A percentile compares a stretch with the other conserved stretches of the same genome.
These are phyloP conservation scores for Myiopsitta monachus DNA, from an alignment of 2,113 vertebrate species.

Conservation along the genomic window DNA sequence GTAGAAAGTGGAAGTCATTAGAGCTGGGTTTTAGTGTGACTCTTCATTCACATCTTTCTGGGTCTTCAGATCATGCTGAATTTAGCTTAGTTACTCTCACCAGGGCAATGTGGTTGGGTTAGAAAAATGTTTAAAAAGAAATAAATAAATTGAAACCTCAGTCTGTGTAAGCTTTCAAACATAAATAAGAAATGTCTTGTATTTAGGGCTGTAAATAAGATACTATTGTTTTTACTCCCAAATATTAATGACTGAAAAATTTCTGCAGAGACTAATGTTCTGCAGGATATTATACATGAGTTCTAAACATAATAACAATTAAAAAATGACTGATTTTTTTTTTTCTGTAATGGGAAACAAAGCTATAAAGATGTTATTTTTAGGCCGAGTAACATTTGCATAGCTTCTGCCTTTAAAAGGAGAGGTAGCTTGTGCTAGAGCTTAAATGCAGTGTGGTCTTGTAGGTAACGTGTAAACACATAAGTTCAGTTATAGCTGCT, in stretches of 20 bases:
- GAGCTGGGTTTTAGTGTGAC: background rate
- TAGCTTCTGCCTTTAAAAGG: background rate
- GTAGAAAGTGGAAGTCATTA: background rate
- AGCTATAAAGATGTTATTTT: background rate
- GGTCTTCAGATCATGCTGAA: background rate
- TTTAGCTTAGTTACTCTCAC: background rate
- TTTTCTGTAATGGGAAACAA: background rate
- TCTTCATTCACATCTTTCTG: background rate
- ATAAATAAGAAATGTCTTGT: background rate
- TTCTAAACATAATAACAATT: background rate
- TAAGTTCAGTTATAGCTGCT: background rate
- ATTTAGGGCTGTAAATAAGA: background rate
- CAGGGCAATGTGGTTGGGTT: background rate
- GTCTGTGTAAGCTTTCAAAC: background rate
- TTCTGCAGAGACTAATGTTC: background rate
- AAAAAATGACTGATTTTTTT: background rate
- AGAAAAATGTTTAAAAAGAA: background rate
- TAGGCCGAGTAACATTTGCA: background rate
- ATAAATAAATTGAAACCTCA: background rate
- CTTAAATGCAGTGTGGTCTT: background rate
- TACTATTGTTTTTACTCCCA: background rate
- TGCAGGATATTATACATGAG: background rate
- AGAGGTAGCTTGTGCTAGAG: background rate
- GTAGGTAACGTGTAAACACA: background rate
- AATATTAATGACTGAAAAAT: background rate